Base-by-base conservation (phyloP, 2,797 vertebrate species). In the Pangasius larnaudii region DNA sequence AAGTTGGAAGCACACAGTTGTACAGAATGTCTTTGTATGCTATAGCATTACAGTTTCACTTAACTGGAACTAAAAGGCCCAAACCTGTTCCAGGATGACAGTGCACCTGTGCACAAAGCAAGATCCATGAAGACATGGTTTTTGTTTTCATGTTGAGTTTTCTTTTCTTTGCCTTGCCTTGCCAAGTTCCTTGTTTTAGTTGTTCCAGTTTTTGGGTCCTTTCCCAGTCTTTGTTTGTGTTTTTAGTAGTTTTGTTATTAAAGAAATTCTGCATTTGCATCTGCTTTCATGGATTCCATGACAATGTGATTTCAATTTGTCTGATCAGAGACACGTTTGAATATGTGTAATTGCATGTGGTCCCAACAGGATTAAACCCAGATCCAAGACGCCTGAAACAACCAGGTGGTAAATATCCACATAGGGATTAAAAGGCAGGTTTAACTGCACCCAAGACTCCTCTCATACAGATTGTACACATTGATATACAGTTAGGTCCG, bases 331-430 rank as follows among this genome's bases (percentile, higher is more conserved):
- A 78, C 8, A 30, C 30, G 39, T 80, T 58, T 80, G 30, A 80
- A 80, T 24, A 14, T 9, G 14, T 33, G 49, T 33, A 33, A 53
- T 36, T 80, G 77, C 19, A 36, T 58, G 30, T 30, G 2, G 9
- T 22, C 51, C 77, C 51, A 36, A 36, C 53, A 58, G 77, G 53
- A 80, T 79, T 79, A 79, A 79, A 79, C 19, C 30, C 18, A 24
- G 75, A n/a, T 75, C 11, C 22, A n/a, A 75, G 42, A 10, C 0
- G 49, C 16, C n/a, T 33, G 27, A 33, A 51, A 77, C 30, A 58
- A 36, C 10, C 53, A 58, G 30, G 53, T 36, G 10, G 9, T 42
- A 42, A 42, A 78, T 53, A 18, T 33, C 2, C 49, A 22, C 42
- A 33, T 19, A 53, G 49, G n/a, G 75, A 53, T 53, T 53, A 53